phyloP scores from a whole-genome alignment of 2,113 vertebrate species.

The Cygnus atratus region DNA sequence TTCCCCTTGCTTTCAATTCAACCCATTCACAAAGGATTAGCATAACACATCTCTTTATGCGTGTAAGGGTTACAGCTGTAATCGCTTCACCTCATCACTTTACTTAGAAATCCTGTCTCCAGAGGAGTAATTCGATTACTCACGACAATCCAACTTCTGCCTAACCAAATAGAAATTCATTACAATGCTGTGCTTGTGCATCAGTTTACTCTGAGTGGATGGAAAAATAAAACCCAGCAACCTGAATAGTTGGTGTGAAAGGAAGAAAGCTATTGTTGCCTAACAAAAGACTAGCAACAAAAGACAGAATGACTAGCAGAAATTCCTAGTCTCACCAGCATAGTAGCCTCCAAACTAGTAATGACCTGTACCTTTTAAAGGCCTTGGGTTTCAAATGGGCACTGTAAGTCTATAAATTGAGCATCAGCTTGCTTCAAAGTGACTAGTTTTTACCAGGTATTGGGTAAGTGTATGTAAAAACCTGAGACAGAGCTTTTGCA shows the following conservation, averaged over 20 bases:
- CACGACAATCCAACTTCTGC: slow-evolving; percentile 33
- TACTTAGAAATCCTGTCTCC: slow-evolving; percentile 50
- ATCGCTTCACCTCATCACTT: slow-evolving; percentile 65
- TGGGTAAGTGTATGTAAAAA: background rate
- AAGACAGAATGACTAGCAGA: background rate
- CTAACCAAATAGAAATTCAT: slow-evolving; percentile 33
- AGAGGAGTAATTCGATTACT: slow-evolving; percentile 54
- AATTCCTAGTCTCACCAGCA: background rate
- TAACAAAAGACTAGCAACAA: slow-evolving; percentile 47
- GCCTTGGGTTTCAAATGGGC: background rate
- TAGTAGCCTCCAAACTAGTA: background rate
- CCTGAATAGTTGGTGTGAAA: slow-evolving; percentile 26
- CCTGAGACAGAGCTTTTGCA: background rate
- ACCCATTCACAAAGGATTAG: slow-evolving; percentile 61
- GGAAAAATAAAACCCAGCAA: slow-evolving; percentile 23
- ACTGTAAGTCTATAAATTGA: background rate
- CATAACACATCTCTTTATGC: slow-evolving; percentile 61
- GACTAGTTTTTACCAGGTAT: background rate
- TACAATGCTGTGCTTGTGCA: slow-evolving; percentile 35
- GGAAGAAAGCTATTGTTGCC: background rate
- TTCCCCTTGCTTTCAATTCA: slow-evolving; percentile 50
- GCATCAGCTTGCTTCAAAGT: background rate
- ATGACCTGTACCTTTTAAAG: background rate
- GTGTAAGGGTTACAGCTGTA: slow-evolving; percentile 66
- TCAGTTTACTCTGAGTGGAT: slow-evolving; percentile 14